Conservation (phyloP, 2,888 invertebrate species). For the Entomobrya proxima region DNA sequence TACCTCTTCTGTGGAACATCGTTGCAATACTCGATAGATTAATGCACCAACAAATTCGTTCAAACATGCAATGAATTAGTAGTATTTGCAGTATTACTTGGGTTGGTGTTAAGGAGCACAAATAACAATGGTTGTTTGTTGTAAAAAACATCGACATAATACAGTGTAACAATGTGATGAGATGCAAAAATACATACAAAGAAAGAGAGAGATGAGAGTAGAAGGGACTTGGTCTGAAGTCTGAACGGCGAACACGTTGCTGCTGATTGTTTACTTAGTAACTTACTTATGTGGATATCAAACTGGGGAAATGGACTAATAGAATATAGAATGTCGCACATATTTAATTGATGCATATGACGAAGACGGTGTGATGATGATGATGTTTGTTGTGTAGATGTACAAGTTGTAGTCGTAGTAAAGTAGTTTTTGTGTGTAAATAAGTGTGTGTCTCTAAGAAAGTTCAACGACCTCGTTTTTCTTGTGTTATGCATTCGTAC, state of each 20-base stretch:
- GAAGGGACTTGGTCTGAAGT: constrained; percentile 41
- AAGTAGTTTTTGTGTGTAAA: constrained; percentile 58
- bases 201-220: background rate
- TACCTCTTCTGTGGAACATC: too few relatives aligned
- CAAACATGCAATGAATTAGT: too few relatives aligned
- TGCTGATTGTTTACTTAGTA: constrained; percentile 39
- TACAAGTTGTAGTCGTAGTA: background rate
- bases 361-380: constrained; percentile 22
- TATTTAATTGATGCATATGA: constrained; percentile 67
- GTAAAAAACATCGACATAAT: background rate
- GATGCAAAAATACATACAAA: background rate
- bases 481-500: constrained; percentile 64
- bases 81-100: too few relatives aligned
- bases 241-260: constrained; percentile 35
- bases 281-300: constrained; percentile 56
- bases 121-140: too few relatives aligned
- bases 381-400: background rate
- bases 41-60: too few relatives aligned
- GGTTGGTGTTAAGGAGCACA: too few relatives aligned
- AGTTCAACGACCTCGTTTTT: constrained; percentile 67
- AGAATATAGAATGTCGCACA: constrained; percentile 72
- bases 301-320: constrained; percentile 74
- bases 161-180: background rate
- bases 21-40: too few relatives aligned
- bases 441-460: constrained; percentile 48